Percentiles rank a stretch among this genome's conserved stretches.
Evolutionary conservation across 2,113 vertebrate genomes (phyloP).

Genomic region (Colaptes auratus): DNA sequence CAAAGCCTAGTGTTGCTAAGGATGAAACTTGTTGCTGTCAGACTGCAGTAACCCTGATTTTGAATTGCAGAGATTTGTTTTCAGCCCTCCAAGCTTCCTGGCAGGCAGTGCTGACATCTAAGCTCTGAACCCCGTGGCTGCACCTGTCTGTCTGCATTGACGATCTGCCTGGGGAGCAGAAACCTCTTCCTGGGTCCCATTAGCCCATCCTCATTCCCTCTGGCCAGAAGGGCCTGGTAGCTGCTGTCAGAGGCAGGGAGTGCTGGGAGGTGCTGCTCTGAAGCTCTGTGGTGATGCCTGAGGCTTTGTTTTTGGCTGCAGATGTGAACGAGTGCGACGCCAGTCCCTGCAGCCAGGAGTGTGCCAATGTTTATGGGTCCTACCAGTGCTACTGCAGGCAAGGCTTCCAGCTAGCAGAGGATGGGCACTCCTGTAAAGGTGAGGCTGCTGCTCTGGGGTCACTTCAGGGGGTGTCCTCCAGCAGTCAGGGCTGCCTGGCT

Average conservation of each 20-base stretch:
- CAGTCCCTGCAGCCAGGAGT: slow-evolving; percentile 91
- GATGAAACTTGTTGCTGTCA: background rate
- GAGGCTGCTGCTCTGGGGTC: background rate
- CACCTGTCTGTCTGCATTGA: background rate
- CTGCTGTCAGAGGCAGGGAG: background rate
- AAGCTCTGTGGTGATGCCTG: background rate
- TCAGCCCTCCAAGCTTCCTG: background rate
- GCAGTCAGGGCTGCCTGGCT: background rate
- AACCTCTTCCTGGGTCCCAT: background rate
- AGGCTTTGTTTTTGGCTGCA: slow-evolving; percentile 63
- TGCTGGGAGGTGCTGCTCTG: background rate
- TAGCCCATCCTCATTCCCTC: background rate
- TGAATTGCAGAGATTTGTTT: background rate
- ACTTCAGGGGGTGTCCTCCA: background rate
- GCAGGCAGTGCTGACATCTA: background rate
- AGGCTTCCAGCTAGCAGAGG: slow-evolving; percentile 90
- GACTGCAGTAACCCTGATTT: background rate
- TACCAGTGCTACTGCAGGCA: slow-evolving; percentile 95
- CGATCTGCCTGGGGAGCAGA: background rate
- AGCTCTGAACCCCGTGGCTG: background rate
- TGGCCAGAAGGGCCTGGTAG: background rate
- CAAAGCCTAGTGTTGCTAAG: background rate
- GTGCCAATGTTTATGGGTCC: slow-evolving; percentile 92
- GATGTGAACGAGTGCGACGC: slow-evolving; percentile 90
- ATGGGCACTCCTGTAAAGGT: slow-evolving; percentile 91